Evolutionary conservation across 2,113 vertebrate genomes (phyloP).

Genomic region (Cyphomyrus plagiostoma): DNA sequence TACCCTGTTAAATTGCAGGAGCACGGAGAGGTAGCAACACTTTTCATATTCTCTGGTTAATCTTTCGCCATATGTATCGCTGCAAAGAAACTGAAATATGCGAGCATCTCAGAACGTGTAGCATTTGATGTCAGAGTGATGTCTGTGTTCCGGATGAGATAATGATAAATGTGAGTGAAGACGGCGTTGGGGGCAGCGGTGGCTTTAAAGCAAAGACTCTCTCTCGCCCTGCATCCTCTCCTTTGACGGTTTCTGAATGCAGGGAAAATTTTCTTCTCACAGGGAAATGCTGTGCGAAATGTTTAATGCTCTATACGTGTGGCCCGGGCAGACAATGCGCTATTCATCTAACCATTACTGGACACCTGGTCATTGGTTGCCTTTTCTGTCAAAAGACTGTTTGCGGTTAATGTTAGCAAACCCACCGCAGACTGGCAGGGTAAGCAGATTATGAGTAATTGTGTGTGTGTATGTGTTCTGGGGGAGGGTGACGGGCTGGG

Average conservation of each 20-base stretch:
- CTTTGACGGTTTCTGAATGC: conserved; percentile 38
- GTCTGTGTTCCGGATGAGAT: conserved; percentile 24
- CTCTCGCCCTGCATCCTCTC: conserved; percentile 23
- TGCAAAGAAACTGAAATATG: conserved; percentile 1
- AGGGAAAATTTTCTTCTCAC: conserved; percentile 31
- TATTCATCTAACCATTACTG: conserved; percentile 82
- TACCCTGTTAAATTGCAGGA: conserved; percentile 11
- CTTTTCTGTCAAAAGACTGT: conserved; percentile 86
- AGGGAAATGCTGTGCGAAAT: conserved; percentile 57
- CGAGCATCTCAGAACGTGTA: background rate
- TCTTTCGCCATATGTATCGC: background rate
- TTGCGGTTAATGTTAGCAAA: conserved; percentile 85
- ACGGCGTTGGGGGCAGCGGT: background rate
- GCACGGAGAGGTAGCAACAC: background rate
- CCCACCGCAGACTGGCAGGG: conserved; percentile 76
- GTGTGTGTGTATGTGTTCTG: conserved; percentile 86
- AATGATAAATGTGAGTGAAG: conserved; percentile 27
- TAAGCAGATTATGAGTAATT: conserved; percentile 94
- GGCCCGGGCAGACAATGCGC: conserved; percentile 72
- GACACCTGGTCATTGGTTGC: conserved; percentile 81
- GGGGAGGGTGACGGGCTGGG: conserved; percentile 44
- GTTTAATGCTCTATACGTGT: conserved; percentile 78
- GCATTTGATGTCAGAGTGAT: background rate
- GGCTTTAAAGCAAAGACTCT: conserved; percentile 20
- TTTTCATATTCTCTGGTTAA: background rate